These are phyloP conservation scores for Lepeophtheirus nordmannii DNA, from an alignment of 2,888 invertebrate species.

Conservation along the genomic window DNA sequence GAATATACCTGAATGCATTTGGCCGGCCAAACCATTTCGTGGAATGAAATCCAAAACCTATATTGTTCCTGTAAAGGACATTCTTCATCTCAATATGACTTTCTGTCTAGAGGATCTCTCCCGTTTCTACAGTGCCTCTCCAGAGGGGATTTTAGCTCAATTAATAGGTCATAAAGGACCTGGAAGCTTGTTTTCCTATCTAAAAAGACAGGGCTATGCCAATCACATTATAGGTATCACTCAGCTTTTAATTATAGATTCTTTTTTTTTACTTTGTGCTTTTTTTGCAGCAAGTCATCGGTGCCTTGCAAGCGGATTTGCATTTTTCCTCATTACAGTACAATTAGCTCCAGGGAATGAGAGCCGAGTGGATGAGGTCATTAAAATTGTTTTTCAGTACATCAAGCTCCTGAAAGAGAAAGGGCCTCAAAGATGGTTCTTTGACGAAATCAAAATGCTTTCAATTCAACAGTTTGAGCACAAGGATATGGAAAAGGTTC, in stretches of 20 bases:
- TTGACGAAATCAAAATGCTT: slow-evolving; percentile 16
- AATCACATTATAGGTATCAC: slow-evolving; percentile 3
- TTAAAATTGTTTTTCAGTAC: slow-evolving; percentile 16
- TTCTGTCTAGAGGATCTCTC: slow-evolving; percentile 16
- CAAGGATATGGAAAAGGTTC: slow-evolving; percentile 15
- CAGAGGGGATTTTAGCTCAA: slow-evolving; percentile 10
- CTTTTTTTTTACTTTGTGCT: no score
- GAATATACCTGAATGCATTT: slow-evolving; percentile 22
- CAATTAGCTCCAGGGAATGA: slow-evolving; percentile 6
- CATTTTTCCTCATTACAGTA: slow-evolving; percentile 15
- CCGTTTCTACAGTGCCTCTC: slow-evolving; percentile 10
- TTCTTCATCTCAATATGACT: slow-evolving; percentile 22
- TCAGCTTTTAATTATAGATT: no score
- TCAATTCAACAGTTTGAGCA: slow-evolving; percentile 16
- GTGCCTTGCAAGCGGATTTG: slow-evolving; percentile 7
- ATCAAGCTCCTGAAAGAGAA: slow-evolving; percentile 12
- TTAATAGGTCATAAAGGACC: slow-evolving; percentile 19
- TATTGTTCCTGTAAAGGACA: slow-evolving; percentile 21
- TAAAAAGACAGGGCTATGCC: slow-evolving; percentile 9
- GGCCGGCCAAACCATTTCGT: slow-evolving; percentile 14
- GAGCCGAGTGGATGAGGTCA: slow-evolving; percentile 11
- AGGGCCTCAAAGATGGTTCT: slow-evolving; percentile 17
- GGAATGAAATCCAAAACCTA: slow-evolving; percentile 15
- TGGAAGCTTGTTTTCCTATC: slow-evolving; percentile 18
- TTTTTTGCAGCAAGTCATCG: slow-evolving; percentile 10